These are phyloP conservation scores for Macaca fascicularis DNA, from an alignment of 2,113 vertebrate genomes.

Conservation along the genomic window DNA sequence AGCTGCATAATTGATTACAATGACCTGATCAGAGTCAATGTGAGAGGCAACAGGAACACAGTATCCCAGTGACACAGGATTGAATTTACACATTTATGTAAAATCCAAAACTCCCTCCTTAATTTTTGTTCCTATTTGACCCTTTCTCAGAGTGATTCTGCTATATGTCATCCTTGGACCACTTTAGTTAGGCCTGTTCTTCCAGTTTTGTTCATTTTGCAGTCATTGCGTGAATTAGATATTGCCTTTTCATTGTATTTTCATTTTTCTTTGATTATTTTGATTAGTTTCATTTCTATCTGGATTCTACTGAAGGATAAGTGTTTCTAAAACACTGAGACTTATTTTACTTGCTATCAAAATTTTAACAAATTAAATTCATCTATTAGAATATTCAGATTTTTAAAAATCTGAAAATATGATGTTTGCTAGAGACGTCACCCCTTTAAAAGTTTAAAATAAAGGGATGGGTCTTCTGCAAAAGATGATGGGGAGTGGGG, in stretches of 20 bases:
- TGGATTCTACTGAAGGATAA: background rate
- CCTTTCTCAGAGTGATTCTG: background rate
- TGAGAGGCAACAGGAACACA: background rate
- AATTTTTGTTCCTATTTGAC: background rate
- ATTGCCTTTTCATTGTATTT: background rate
- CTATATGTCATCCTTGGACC: background rate
- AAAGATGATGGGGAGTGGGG: background rate
- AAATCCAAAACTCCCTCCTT: background rate
- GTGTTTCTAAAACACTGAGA: background rate
- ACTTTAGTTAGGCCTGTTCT: background rate
- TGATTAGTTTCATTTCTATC: background rate
- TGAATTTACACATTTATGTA: background rate
- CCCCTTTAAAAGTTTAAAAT: background rate
- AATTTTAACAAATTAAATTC: background rate
- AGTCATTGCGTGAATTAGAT: background rate
- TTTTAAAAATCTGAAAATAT: background rate
- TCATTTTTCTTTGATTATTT: background rate
- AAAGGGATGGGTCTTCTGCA: background rate
- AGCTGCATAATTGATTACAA: background rate
- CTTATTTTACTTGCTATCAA: background rate
- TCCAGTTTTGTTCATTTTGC: constrained; percentile 12
- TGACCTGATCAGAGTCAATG: background rate
- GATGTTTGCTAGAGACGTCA: background rate
- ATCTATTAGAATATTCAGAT: background rate
- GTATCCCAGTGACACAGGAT: background rate